phyloP scores from a whole-genome alignment of 2,888 invertebrate species.

The Cylloceria caligata region DNA sequence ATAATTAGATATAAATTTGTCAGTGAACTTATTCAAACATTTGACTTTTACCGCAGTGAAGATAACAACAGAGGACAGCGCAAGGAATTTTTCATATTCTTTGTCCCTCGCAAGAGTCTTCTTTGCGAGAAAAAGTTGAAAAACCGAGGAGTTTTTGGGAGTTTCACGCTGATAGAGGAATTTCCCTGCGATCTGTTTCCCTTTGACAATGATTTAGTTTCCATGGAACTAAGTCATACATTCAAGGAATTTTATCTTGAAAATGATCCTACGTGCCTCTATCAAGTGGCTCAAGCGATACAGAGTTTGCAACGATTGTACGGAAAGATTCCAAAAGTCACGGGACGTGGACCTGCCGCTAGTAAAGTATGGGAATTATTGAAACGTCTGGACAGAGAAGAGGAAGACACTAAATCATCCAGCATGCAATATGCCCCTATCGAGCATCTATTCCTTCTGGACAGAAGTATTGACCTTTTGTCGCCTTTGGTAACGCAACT shows the following conservation, averaged over 20 bases:
- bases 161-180: constrained; percentile 92
- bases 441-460: constrained; percentile 95
- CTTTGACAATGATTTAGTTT: constrained; percentile 96
- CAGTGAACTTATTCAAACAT: constrained; percentile 9
- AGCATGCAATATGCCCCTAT: constrained; percentile 87
- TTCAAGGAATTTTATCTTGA: constrained; percentile 94
- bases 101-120: constrained; percentile 94
- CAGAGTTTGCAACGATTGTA: constrained; percentile 94
- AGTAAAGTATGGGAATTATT: constrained; percentile 96
- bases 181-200: constrained; percentile 95
- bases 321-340: constrained; percentile 95
- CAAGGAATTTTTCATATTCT: constrained; percentile 94
- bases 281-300: constrained; percentile 94
- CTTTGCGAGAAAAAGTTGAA: constrained; percentile 94
- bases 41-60: constrained; percentile 81
- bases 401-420: constrained; percentile 86
- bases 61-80: constrained; percentile 82
- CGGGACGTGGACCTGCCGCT: constrained; percentile 95
- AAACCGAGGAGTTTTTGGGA: constrained; percentile 92
- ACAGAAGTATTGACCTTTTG: constrained; percentile 95
- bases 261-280: constrained; percentile 95
- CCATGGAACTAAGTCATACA: constrained; percentile 94
- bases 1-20: not conserved
- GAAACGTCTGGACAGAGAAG: constrained; percentile 89
- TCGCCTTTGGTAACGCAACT: constrained; percentile 97